Base-by-base conservation (phyloP, 1,140 invertebrate genomes). In the Agraylea sexmaculata region DNA sequence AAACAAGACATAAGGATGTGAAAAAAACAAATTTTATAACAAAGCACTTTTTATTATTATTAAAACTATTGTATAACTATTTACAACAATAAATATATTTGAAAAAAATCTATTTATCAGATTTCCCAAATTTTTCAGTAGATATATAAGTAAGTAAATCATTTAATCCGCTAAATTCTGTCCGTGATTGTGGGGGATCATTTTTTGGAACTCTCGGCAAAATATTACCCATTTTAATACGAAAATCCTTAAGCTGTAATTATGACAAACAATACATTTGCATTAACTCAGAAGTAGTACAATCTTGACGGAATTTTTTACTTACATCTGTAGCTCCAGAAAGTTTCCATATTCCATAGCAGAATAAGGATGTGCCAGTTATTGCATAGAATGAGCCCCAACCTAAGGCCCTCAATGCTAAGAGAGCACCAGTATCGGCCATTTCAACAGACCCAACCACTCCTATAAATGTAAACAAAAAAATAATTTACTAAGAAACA, bases 341-440 rank as follows among this genome's bases (percentile, higher is more conserved):
- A 5, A 89, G 50, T 68, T 92, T 93, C 85, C 87, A 94, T 40
- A 92, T 75, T 8, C 74, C 72, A 62, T 80, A 90, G 57, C 80
- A 86, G 38, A 93, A 62, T 31, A 85, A 54, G 10, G 83, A 73
- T 48, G 87, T 86, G 8, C 88, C 87, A 23, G 78, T 67, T 11
- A 89, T 67, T 1, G 90, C 84, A 63, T 88, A 91, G 2, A 91
- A 52, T 3, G 86, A 85, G 2, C 87, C 90, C 80, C 83, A 85
- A 15, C 78, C 82, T 2, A 95, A 64, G 2, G 91, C 91, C 55
- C 83, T 63, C 21, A 87, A 42, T 2, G 89, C 89, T 41, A 93
- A 65, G 4, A 76, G 67, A 4, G 76, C 74, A 12, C 87, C 88
- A 44, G 77, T 77, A 56, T 89, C 86, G 16, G 74, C 67, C 30